A percentile compares a stretch with the other conserved stretches of the same genome.
Conservation (phyloP, 2,797 vertebrate species). For the Gorsachius magnificus region DNA sequence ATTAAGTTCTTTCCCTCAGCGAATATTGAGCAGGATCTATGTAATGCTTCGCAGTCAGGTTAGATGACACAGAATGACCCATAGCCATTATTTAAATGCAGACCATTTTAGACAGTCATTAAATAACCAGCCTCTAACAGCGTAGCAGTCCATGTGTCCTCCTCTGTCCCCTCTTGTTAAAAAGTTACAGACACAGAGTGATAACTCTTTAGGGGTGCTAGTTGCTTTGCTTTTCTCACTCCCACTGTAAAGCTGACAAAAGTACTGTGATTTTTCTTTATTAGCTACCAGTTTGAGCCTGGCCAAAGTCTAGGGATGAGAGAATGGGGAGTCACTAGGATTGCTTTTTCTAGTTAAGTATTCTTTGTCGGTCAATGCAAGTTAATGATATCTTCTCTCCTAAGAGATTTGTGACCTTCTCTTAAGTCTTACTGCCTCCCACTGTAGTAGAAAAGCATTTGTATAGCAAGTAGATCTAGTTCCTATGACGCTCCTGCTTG, state of each 20-base stretch:
- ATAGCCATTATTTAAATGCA: not conserved
- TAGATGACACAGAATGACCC: not conserved
- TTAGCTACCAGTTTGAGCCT: not conserved
- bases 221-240: slow-evolving; percentile 39
- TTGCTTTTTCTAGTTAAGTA: not conserved
- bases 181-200: not conserved
- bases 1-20: not conserved
- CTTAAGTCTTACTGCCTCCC: not conserved
- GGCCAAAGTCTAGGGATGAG: not conserved
- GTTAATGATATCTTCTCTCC: not conserved
- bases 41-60: not conserved
- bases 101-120: not conserved
- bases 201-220: not conserved
- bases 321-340: slow-evolving; percentile 3
- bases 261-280: not conserved
- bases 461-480: not conserved
- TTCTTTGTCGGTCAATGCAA: not conserved
- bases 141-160: not conserved
- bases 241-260: slow-evolving; percentile 34
- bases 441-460: not conserved
- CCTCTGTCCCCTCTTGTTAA: not conserved
- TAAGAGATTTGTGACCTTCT: not conserved
- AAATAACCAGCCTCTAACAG: not conserved
- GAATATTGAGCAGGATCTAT: not conserved
- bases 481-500: not conserved